Percentiles rank a stretch among this genome's conserved stretches.
Conservation (phyloP, 2,888 invertebrate genomes). For the Eremobia ochroleuca region DNA sequence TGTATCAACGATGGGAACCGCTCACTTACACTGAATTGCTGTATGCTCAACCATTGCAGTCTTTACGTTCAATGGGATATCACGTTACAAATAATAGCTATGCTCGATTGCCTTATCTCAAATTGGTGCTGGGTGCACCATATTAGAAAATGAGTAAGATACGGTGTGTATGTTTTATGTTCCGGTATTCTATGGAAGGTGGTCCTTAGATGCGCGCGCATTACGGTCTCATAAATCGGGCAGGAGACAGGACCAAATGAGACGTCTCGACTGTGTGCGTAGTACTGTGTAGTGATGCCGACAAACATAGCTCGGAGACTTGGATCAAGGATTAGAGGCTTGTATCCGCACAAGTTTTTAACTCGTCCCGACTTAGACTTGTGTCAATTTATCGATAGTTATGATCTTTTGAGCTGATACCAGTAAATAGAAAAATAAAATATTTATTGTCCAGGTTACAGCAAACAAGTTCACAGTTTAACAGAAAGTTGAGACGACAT, state of each 20-base stretch:
- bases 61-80: slow-evolving; percentile 37
- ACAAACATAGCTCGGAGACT: slow-evolving; percentile 58
- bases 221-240: slow-evolving; percentile 76
- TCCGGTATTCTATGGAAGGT: slow-evolving; percentile 54
- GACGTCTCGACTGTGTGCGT: slow-evolving; percentile 68
- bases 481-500: neutral
- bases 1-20: neutral
- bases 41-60: slow-evolving; percentile 5
- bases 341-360: slow-evolving; percentile 46
- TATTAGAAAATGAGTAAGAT: slow-evolving; percentile 54
- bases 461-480: neutral
- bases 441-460: neutral
- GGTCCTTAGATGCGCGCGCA: slow-evolving; percentile 69
- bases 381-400: slow-evolving; percentile 54
- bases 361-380: slow-evolving; percentile 36
- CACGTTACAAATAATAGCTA: slow-evolving; percentile 34
- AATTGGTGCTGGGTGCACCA: slow-evolving; percentile 36
- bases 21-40: neutral
- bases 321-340: slow-evolving; percentile 45
- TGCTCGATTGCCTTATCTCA: slow-evolving; percentile 22
- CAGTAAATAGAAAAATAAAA: neutral
- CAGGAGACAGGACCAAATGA: slow-evolving; percentile 71
- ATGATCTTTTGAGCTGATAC: slow-evolving; percentile 7
- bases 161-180: slow-evolving; percentile 51
- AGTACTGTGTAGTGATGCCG: slow-evolving; percentile 67